Conservation (phyloP, 2,797 vertebrate genomes). For the Mionectes olivaceus region DNA sequence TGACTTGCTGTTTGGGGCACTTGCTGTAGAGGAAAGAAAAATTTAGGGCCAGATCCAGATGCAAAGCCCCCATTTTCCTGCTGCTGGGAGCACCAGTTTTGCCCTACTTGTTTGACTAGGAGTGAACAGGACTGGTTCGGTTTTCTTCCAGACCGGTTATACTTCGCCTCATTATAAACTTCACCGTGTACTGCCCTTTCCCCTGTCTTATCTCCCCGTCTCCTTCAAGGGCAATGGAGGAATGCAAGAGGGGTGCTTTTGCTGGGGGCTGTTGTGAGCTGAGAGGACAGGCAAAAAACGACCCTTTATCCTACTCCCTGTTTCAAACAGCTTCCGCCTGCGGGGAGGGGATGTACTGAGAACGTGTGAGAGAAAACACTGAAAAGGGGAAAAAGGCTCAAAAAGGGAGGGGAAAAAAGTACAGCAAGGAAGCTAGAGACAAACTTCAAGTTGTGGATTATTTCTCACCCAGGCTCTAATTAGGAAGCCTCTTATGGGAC, state of each 20-base stretch:
- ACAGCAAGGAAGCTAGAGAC: conserved; percentile 40
- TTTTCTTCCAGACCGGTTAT: neutral
- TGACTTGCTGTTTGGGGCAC: neutral
- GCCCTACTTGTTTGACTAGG: neutral
- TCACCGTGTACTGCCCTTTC: neutral
- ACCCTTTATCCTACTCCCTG: neutral
- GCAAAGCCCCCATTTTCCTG: neutral
- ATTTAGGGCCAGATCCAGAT: neutral
- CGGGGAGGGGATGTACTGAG: neutral
- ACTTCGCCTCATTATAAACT: conserved; percentile 9
- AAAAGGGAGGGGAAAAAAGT: neutral
- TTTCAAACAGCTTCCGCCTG: conserved; percentile 22
- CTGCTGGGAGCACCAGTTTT: neutral
- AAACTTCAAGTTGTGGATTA: conserved; percentile 48
- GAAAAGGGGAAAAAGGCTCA: conserved; percentile 4
- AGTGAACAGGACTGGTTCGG: neutral
- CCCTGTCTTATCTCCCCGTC: neutral
- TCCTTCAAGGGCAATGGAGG: conserved; percentile 14
- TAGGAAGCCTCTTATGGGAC: conserved; percentile 59
- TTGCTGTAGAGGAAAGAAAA: neutral
- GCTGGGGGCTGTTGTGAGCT: neutral
- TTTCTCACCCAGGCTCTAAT: conserved; percentile 71
- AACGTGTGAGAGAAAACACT: conserved; percentile 53
- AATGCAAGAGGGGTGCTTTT: neutral
- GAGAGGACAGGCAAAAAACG: neutral